These are phyloP conservation scores for Antennarius striatus DNA, from an alignment of 2,113 vertebrate genomes.

Conservation along the genomic window DNA sequence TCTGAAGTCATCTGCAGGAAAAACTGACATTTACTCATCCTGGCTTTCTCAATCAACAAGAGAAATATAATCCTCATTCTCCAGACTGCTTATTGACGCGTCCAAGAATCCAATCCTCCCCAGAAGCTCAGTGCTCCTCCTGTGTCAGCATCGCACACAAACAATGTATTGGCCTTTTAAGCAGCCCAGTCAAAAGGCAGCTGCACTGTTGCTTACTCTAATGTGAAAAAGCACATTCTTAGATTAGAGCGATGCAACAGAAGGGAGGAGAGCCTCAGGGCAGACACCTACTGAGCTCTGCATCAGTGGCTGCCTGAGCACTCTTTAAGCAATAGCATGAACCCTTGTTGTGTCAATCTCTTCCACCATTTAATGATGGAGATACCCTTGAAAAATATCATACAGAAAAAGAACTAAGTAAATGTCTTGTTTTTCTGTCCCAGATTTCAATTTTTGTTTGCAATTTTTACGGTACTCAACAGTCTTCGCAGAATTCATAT, in stretches of 20 bases:
- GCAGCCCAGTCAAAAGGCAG: slow-evolving; percentile 52
- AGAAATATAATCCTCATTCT: slow-evolving; percentile 54
- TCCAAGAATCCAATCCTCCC: slow-evolving; percentile 24
- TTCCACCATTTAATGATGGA: slow-evolving; percentile 37
- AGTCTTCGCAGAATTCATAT: slow-evolving; percentile 20
- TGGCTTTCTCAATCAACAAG: slow-evolving; percentile 41
- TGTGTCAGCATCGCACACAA: slow-evolving; percentile 43
- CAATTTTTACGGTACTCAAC: slow-evolving; percentile 32
- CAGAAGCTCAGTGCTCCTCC: slow-evolving; percentile 19
- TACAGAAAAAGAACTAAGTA: slow-evolving; percentile 37
- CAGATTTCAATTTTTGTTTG: slow-evolving; percentile 28
- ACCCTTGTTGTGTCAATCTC: slow-evolving; percentile 28
- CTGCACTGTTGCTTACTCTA: slow-evolving; percentile 35
- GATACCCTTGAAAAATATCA: slow-evolving; percentile 52
- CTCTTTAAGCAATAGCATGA: slow-evolving; percentile 49
- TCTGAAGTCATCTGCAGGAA: slow-evolving; percentile 29
- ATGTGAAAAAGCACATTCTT: slow-evolving; percentile 53
- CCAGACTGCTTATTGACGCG: slow-evolving; percentile 49
- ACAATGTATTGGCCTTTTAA: slow-evolving; percentile 39
- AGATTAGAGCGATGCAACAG: slow-evolving; percentile 43
- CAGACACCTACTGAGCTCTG: slow-evolving; percentile 50
- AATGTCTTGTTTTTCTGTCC: slow-evolving; percentile 37
- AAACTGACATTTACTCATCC: slow-evolving; percentile 40
- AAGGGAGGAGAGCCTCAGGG: slow-evolving; percentile 44
- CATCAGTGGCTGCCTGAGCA: slow-evolving; percentile 37